Conservation (phyloP, 2,113 vertebrate genomes). For the Pica pica region DNA sequence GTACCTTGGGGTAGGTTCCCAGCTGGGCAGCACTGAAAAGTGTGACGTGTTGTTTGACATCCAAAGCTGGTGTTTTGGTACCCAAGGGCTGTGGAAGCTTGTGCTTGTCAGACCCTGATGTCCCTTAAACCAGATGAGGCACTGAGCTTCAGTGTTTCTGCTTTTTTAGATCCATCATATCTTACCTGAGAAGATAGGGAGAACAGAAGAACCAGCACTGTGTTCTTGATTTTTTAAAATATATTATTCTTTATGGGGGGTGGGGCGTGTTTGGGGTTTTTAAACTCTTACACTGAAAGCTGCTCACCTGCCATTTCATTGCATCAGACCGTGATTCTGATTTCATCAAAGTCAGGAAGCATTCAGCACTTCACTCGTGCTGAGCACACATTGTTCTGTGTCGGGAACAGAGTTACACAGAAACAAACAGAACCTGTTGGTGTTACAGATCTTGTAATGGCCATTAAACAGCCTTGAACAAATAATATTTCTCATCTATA, state of each 20-base stretch:
- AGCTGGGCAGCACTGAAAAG: neutral
- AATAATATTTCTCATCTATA: neutral
- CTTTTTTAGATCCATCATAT: neutral
- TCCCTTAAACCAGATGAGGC: neutral
- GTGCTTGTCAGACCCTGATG: neutral
- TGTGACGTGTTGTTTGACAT: neutral
- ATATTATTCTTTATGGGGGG: neutral
- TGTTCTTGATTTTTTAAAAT: neutral
- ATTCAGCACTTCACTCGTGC: neutral
- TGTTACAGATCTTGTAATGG: accelerated
- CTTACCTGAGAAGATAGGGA: neutral
- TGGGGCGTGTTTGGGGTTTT: accelerated
- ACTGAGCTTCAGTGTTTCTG: neutral
- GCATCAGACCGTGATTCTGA: neutral
- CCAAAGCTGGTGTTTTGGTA: neutral
- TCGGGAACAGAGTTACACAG: neutral
- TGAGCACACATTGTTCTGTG: neutral
- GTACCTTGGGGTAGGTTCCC: too few relatives aligned
- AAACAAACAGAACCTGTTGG: accelerated
- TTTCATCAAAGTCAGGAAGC: neutral
- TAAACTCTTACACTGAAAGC: neutral
- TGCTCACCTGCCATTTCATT: neutral
- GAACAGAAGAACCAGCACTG: neutral
- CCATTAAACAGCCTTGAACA: neutral
- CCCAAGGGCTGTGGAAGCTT: neutral